A percentile compares a stretch with the other conserved stretches of the same genome.
Evolutionary conservation across 2,113 vertebrate species (phyloP).

Genomic region (Zosterops hypoxanthus): DNA sequence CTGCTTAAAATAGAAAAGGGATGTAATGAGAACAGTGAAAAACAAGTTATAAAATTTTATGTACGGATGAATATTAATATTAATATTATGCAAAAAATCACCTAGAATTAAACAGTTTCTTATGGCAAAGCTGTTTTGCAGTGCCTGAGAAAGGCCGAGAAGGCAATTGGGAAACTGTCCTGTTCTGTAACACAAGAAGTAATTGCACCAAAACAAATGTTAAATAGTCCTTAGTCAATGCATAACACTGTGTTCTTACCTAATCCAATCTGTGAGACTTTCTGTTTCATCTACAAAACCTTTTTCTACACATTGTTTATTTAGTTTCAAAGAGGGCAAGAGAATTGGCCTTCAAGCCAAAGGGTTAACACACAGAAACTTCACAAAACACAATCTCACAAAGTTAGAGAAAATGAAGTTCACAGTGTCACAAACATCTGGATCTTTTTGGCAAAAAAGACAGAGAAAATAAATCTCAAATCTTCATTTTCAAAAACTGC

Average conservation of each 20-base stretch:
- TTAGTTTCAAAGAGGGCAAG: background rate
- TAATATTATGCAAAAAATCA: background rate
- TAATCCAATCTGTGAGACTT: background rate
- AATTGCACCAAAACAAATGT: background rate
- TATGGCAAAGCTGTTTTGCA: background rate
- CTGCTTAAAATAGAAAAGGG: background rate
- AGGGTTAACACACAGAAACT: background rate
- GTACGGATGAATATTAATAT: background rate
- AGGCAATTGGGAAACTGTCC: background rate
- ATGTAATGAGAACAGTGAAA: background rate
- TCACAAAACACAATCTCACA: background rate
- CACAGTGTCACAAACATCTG: background rate
- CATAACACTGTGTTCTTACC: background rate
- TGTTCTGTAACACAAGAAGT: background rate
- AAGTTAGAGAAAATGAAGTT: background rate
- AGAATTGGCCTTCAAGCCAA: background rate
- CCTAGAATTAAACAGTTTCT: background rate
- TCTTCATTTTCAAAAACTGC: background rate
- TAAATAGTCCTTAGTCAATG: background rate
- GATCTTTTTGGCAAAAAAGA: background rate
- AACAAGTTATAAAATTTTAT: background rate
- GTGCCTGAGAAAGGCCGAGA: background rate
- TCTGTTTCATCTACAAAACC: background rate
- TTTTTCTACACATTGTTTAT: background rate
- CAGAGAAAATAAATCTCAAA: background rate